Evolutionary conservation across 2,888 invertebrate genomes (phyloP).

Genomic region (Stomorhina lunata): DNA sequence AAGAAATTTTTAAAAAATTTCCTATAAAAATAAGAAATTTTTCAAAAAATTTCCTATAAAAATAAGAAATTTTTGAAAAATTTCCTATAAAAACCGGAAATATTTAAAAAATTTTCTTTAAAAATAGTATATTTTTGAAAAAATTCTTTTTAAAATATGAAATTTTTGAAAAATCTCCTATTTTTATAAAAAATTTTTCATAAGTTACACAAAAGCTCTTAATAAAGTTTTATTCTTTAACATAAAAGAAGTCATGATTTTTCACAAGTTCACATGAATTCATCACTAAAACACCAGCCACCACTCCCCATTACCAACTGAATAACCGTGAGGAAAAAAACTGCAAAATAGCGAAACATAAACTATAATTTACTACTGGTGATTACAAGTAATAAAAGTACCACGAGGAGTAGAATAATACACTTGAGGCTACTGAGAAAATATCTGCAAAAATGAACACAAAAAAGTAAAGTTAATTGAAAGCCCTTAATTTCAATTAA

Average conservation of each 20-base stretch:
- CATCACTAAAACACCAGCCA: constrained; percentile 10
- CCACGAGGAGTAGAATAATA: constrained; percentile 2
- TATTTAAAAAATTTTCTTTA: too few species aligned
- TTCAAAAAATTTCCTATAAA: too few species aligned
- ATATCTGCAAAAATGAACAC: constrained; percentile 23
- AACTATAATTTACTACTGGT: constrained; percentile 64
- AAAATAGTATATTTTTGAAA: too few species aligned
- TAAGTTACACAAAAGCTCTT: background rate
- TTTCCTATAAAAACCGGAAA: too few species aligned
- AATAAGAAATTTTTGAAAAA: too few species aligned
- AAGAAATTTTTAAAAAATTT: too few species aligned
- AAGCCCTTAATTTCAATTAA: constrained; percentile 66
- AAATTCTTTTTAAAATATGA: too few species aligned
- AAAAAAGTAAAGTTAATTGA: constrained; percentile 54
- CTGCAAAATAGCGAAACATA: constrained; percentile 43
- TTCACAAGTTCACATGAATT: constrained; percentile 56
- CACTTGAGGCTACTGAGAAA: constrained; percentile 54
- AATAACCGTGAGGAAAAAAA: constrained; percentile 23
- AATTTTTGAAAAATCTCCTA: too few species aligned
- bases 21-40: too few species aligned
- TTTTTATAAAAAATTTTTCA: background rate
- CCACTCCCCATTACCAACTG: constrained; percentile 53
- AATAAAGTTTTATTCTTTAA: background rate
- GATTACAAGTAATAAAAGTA: constrained; percentile 46
- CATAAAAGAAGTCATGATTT: background rate